Base-by-base conservation (phyloP, 2,113 vertebrate genomes). In the Genyomyrus donnyi region DNA sequence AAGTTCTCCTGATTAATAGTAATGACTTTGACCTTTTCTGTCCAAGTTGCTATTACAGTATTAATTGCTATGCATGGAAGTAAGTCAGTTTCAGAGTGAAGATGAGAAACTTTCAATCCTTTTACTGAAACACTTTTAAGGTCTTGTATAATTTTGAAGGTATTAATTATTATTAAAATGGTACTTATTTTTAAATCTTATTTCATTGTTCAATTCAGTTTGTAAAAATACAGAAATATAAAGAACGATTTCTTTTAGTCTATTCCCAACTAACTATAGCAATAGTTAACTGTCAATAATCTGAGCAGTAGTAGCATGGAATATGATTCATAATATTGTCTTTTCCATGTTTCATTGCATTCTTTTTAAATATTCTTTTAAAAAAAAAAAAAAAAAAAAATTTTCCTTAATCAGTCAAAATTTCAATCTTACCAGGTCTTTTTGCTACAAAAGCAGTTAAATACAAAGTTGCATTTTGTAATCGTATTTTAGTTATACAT, bases 11-110 rank as follows among this genome's bases (percentile, higher is more conserved):
- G 24, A 66, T 89, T 85, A 85, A 85, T 62, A 85, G 24, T 85
- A 74, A 90, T 52, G 42, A 74, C 74, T 85, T 88, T 90, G 86
- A 90, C 90, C 90, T 90, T 90, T 88, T 88, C 49, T 46, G 4
- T 42, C 86, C 46, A 85, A 88, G 66, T 88, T 88, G 80, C 52
- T 35, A 58, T 52, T 88, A 42, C 50, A 83, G 13, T 50, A 84
- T 66, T 87, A 45, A 48, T 42, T 85, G 35, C 19, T 77, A 50
- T 66, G 48, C 48, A 80, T 90, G 85, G 58, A 87, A 90, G 80
- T 90, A 24, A 90, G 46, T 17, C 53, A 35, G 70, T 35, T n/a
- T 35, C 35, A 35, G 35, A 83, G 66, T n/a, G 49, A 31, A 35
- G 66, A 56, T 90, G 83, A 90, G 35, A 83, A 50, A 0, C 70